These are phyloP conservation scores for Australoheros scitulus DNA, from an alignment of 2,113 vertebrate genomes.

Conservation along the genomic window DNA sequence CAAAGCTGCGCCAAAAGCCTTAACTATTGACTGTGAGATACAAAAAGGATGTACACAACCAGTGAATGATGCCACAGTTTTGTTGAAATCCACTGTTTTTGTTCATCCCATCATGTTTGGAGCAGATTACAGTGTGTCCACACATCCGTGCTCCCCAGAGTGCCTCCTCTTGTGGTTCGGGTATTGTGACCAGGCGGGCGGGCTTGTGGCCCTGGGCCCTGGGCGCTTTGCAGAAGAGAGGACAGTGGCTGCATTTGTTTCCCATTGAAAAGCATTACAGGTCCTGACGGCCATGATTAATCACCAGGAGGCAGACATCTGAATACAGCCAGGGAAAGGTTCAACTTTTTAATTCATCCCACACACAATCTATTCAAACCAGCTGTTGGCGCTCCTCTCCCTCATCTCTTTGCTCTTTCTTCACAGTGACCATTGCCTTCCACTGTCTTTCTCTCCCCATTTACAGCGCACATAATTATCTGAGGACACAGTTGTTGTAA, in stretches of 20 bases:
- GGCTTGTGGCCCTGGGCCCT: constrained; percentile 83
- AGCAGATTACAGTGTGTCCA: constrained; percentile 76
- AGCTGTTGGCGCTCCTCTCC: constrained; percentile 84
- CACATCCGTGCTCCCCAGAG: constrained; percentile 60
- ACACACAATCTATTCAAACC: constrained; percentile 90
- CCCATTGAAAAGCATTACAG: constrained; percentile 92
- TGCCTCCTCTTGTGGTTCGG: constrained; percentile 56
- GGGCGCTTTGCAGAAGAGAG: constrained; percentile 64
- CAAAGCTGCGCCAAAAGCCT: constrained; percentile 40
- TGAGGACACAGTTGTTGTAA: constrained; percentile 72
- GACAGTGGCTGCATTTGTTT: constrained; percentile 92
- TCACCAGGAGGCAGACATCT: constrained; percentile 91
- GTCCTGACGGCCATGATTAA: constrained; percentile 98
- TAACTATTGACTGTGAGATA: constrained; percentile 53
- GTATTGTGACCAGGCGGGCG: constrained; percentile 83
- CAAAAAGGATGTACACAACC: constrained; percentile 59
- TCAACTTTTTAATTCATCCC: constrained; percentile 87
- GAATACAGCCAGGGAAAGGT: constrained; percentile 87
- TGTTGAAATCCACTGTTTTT: constrained; percentile 68
- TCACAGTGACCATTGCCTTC: constrained; percentile 81
- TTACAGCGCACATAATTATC: constrained; percentile 77
- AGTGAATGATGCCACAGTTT: constrained; percentile 67
- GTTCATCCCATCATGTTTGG: constrained; percentile 74
- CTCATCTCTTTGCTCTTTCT: constrained; percentile 76
- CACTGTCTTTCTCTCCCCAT: constrained; percentile 69